phyloP scores from a whole-genome alignment of 2,113 vertebrate species.

The Sceloporus undulatus region DNA sequence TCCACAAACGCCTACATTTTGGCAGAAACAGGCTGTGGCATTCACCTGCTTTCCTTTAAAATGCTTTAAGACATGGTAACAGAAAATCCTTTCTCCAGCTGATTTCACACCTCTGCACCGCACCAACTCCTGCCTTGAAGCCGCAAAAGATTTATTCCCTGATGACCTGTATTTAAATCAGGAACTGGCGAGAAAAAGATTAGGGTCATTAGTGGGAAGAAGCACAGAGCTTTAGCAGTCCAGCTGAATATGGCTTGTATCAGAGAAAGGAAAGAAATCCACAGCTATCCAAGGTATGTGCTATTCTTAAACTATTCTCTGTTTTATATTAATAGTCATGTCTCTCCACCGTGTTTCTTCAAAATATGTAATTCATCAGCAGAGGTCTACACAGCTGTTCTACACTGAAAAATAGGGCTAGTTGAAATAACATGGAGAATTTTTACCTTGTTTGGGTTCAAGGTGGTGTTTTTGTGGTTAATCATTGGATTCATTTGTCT shows the following conservation, averaged over 20 bases:
- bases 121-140: conserved; percentile 13
- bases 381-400: background rate
- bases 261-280: conserved; percentile 62
- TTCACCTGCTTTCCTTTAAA: no score
- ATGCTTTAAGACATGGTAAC: background rate
- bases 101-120: background rate
- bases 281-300: conserved; percentile 67
- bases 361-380: background rate
- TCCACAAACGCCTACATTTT: no score
- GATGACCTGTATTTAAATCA: conserved; percentile 58
- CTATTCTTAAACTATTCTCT: conserved; percentile 35
- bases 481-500: background rate
- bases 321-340: conserved; percentile 21
- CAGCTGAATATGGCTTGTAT: conserved; percentile 57
- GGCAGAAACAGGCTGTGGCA: no score
- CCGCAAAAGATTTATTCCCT: conserved; percentile 47
- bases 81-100: background rate
- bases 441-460: background rate
- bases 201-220: conserved; percentile 67
- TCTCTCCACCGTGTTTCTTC: background rate
- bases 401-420: conserved; percentile 24
- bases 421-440: background rate
- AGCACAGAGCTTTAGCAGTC: conserved; percentile 63
- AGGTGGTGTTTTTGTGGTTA: conserved; percentile 18
- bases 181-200: conserved; percentile 61